phyloP scores from a whole-genome alignment of 2,113 vertebrate genomes.

The Tympanuchus pallidicinctus region DNA sequence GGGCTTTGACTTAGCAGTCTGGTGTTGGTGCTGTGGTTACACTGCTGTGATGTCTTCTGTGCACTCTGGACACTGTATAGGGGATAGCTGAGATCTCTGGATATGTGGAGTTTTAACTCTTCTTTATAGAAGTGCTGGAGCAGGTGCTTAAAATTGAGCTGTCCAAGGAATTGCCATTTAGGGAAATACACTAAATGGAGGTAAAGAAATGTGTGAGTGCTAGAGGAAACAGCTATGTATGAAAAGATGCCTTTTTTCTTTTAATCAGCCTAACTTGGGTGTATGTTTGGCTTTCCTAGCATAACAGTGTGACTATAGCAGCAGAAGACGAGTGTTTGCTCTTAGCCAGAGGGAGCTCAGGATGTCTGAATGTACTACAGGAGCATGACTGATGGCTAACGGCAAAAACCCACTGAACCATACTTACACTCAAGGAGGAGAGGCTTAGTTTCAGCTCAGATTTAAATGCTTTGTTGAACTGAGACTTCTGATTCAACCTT shows the following conservation, averaged over 20 bases:
- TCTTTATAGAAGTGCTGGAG: background rate
- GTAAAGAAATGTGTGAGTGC: background rate
- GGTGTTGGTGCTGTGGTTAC: accelerated
- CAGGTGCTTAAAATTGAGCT: slow-evolving; percentile 1
- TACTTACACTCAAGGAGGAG: background rate
- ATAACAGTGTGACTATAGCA: background rate
- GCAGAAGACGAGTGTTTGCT: background rate
- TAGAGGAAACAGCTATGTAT: background rate
- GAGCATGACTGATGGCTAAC: background rate
- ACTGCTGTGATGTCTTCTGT: background rate
- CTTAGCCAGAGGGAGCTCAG: background rate
- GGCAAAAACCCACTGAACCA: background rate
- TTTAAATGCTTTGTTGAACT: background rate
- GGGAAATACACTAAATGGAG: background rate
- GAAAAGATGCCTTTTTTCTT: background rate
- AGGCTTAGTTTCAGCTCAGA: background rate
- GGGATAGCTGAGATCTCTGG: background rate
- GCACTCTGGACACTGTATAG: accelerated
- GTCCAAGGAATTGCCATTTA: background rate
- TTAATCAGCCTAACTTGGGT: background rate
- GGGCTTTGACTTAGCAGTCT: background rate
- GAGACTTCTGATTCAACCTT: background rate
- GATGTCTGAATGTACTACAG: background rate
- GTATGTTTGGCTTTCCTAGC: background rate
- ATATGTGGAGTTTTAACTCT: background rate